A percentile compares a stretch with the other conserved stretches of the same genome.
Conservation (phyloP, 2,888 invertebrate genomes). For the Hyalella azteca region DNA sequence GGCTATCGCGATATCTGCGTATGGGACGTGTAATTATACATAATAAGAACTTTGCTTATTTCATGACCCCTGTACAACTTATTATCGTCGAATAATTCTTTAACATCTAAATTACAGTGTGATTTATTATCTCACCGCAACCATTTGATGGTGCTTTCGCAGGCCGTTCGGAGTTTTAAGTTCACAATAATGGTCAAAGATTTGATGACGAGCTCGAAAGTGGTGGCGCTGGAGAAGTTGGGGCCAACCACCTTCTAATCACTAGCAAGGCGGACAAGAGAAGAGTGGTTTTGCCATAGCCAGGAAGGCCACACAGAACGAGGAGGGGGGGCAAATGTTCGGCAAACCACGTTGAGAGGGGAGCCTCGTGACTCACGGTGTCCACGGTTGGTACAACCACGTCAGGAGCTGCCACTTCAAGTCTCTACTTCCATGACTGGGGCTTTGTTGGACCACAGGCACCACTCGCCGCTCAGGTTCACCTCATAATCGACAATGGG, state of each 20-base stretch:
- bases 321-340: constrained; percentile 98
- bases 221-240: constrained; percentile 99
- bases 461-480: constrained; percentile 90
- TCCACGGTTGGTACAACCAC: constrained; percentile 98
- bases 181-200: constrained; percentile 99
- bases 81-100: too few relatives aligned
- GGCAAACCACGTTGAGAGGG: constrained; percentile 97
- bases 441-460: constrained; percentile 95
- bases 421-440: constrained; percentile 99
- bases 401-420: constrained; percentile 97
- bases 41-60: too few relatives aligned
- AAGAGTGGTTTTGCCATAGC: constrained; percentile 98
- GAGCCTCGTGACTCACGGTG: constrained; percentile 95
- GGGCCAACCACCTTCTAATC: constrained; percentile 99
- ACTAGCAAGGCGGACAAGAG: constrained; percentile 97
- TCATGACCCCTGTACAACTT: too few relatives aligned
- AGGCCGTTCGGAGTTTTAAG: constrained; percentile 98
- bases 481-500: constrained; percentile 97
- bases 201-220: constrained; percentile 94
- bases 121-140: too few relatives aligned
- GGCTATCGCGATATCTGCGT: too few relatives aligned
- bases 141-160: too few relatives aligned
- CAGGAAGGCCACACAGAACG: constrained; percentile 97
- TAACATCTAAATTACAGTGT: too few relatives aligned
- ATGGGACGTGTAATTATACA: too few relatives aligned